Evolutionary conservation across 2,888 invertebrate genomes (phyloP).

Genomic region (Morpho achilles): DNA sequence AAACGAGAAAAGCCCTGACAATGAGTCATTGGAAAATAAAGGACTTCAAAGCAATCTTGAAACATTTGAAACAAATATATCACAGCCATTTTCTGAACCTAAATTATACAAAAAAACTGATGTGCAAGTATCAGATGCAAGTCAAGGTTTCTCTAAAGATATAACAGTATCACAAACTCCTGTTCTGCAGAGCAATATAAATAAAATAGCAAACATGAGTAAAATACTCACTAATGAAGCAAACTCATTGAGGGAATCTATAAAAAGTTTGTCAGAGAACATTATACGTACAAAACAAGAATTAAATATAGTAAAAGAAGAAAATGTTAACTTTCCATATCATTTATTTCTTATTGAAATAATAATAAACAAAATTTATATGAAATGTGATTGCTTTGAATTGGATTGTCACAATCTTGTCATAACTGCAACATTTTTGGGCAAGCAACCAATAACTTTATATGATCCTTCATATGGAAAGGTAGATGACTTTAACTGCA

Average conservation of each 20-base stretch:
- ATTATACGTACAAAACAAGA: constrained; percentile 55
- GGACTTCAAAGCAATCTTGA: constrained; percentile 11
- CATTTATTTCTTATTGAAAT: constrained; percentile 68
- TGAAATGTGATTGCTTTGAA: constrained; percentile 73
- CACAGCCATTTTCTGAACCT: constrained; percentile 36
- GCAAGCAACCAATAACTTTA: constrained; percentile 59
- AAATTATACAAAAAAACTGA: constrained; percentile 36
- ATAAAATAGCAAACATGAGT: constrained; percentile 45
- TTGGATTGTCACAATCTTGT: constrained; percentile 64
- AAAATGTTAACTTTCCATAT: constrained; percentile 61
- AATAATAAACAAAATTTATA: constrained; percentile 67
- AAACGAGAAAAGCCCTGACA: constrained; percentile 15
- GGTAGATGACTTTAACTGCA: constrained; percentile 52
- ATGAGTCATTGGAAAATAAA: constrained; percentile 5
- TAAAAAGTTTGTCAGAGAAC: constrained; percentile 56
- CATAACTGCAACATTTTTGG: constrained; percentile 61
- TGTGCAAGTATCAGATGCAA: constrained; percentile 1
- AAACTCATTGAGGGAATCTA: constrained; percentile 58
- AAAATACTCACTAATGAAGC: constrained; percentile 68
- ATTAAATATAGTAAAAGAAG: constrained; percentile 33
- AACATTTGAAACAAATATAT: constrained; percentile 29
- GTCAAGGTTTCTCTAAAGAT: constrained; percentile 23
- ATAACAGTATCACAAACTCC: constrained; percentile 36
- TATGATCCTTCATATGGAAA: constrained; percentile 63
- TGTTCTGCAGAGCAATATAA: constrained; percentile 32